Conservation (phyloP, 2,888 invertebrate species). For the Mycogona germanica region DNA sequence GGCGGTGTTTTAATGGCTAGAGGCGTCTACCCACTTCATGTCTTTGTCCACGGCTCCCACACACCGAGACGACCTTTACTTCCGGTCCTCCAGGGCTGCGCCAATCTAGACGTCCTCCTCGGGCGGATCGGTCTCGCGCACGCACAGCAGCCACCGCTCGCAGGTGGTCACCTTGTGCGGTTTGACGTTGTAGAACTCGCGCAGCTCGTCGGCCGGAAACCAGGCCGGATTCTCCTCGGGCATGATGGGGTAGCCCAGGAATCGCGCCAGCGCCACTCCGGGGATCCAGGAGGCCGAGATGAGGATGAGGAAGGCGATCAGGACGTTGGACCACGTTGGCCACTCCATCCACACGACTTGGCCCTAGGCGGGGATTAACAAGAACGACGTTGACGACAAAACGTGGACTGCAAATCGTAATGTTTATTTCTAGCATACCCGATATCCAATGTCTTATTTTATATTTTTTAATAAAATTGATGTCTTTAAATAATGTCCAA, state of each 20-base stretch:
- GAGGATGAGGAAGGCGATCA: slow-evolving; percentile 59
- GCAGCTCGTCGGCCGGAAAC: slow-evolving; percentile 79
- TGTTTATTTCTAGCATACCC: too few relatives aligned
- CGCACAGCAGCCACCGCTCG: slow-evolving; percentile 20
- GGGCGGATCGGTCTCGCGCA: slow-evolving; percentile 12
- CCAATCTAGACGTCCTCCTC: not conserved
- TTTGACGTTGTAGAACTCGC: slow-evolving; percentile 78
- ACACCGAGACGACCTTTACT: too few relatives aligned
- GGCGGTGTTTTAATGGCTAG: too few relatives aligned
- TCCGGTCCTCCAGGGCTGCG: too few relatives aligned
- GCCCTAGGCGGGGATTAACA: slow-evolving; percentile 46
- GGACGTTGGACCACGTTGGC: slow-evolving; percentile 70
- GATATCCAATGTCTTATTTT: too few relatives aligned
- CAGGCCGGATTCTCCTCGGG: slow-evolving; percentile 83
- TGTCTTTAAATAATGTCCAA: too few relatives aligned
- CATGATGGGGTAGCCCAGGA: slow-evolving; percentile 62
- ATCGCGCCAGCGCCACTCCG: slow-evolving; percentile 60
- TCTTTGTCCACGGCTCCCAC: too few relatives aligned
- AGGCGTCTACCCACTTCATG: too few relatives aligned
- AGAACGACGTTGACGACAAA: not conserved
- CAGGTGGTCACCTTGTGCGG: slow-evolving; percentile 57
- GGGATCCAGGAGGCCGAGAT: slow-evolving; percentile 84
- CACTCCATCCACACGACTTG: slow-evolving; percentile 63
- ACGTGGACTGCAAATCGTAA: not conserved
- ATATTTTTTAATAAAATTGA: too few relatives aligned